phyloP scores from a whole-genome alignment of 2,888 invertebrate species.

The Netelia fuscicornis region DNA sequence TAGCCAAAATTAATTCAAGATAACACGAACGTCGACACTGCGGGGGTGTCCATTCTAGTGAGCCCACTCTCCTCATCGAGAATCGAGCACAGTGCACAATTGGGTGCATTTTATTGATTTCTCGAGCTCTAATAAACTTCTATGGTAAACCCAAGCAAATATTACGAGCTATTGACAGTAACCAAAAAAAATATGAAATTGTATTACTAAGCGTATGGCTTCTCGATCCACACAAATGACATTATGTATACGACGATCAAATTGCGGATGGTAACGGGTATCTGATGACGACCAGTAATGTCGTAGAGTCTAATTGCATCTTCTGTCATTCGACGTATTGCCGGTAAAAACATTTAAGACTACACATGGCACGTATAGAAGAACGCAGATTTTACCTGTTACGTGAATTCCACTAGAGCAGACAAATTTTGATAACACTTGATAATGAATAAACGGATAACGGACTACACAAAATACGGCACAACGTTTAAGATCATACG shows the following conservation, averaged over 20 bases:
- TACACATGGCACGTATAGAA: neutral
- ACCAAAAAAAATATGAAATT: neutral
- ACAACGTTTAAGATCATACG: slow-evolving; percentile 38
- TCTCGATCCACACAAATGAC: neutral
- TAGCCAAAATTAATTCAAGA: too few species aligned
- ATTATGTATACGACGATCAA: neutral
- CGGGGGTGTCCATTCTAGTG: too few species aligned
- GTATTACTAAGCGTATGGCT: neutral
- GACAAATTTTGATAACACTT: slow-evolving; percentile 18
- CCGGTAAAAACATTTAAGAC: neutral
- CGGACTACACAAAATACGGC: slow-evolving; percentile 31
- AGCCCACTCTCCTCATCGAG: neutral
- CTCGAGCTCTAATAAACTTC: neutral
- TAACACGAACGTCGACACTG: too few species aligned
- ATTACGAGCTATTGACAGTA: neutral
- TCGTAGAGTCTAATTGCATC: slow-evolving; percentile 33
- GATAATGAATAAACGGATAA: slow-evolving; percentile 19
- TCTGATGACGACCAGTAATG: neutral
- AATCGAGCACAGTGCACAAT: neutral
- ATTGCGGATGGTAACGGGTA: slow-evolving; percentile 46
- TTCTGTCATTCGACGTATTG: slow-evolving; percentile 42
- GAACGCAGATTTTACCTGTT: slow-evolving; percentile 37
- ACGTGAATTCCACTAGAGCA: neutral
- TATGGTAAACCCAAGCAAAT: neutral
- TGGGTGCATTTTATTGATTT: slow-evolving; percentile 60